Evolutionary conservation across 2,888 invertebrate species (phyloP), one percentile per base, ranked within the genome.

Genomic region (Agrilus mali): DNA sequence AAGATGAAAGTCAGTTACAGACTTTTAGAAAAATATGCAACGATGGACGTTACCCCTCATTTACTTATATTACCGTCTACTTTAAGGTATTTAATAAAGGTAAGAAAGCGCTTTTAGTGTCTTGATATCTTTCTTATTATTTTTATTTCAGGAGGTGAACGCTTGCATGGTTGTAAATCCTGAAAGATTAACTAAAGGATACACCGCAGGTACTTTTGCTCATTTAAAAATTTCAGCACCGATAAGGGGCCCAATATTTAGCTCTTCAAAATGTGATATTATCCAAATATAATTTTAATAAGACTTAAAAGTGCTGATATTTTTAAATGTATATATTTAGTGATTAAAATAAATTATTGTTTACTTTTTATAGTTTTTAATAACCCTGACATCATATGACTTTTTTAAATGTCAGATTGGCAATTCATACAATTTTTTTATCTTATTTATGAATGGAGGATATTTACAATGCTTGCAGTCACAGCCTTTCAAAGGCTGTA

Each of bases 141-240:
- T 37, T 53, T 47, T 48, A 55, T 71, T 74, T 12, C 71, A 89
- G 84, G 76, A 82, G 53, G 75, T 89, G 15, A 76, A 81, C 54
- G 84, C 81, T 2, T 85, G 85, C 54, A 69, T 89, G 27, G 82
- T 86, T 10, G 70, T 94, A 15, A 95, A 95, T 70, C 92, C 94
- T 0, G 92, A 89, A 53, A 77, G 82, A 46, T 61, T 93, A 42
- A 72, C 80, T 0, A 89, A 88, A 63, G 83, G 82, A 27, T 66
- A 71, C 10, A 75, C 73, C 20, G 85, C 83, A 4, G 89, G 89
- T 37, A 83, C 84, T 0, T 93, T 82, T 68, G 82, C 82, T 0
- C 74, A 82, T 20, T 61, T 89, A 1, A 69, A 77, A 42, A 62
- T 89, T 14, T 59, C 65, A 42, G 69, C 64, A 41, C 15, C 43